Conservation (phyloP, 1,140 invertebrate genomes). For the Nymphalis io region DNA sequence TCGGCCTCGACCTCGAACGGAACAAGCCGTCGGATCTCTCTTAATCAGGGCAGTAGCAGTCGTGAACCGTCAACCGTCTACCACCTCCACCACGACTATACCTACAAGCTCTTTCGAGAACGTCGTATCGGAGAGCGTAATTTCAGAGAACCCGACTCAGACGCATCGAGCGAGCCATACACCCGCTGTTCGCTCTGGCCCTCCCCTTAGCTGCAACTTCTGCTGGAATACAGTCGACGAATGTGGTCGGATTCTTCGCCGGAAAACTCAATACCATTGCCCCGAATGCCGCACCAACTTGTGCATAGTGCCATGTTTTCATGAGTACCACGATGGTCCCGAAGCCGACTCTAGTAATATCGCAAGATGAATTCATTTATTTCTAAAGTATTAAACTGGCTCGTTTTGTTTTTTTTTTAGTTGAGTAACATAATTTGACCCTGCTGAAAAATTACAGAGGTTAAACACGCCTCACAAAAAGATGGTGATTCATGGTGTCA, state of each 20-base stretch:
- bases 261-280: conserved; percentile 94
- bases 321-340: conserved; percentile 87
- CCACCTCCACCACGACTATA: conserved; percentile 33
- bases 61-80: conserved; percentile 52
- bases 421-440: neutral
- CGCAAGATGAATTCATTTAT: conserved; percentile 54
- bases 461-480: neutral
- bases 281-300: conserved; percentile 92
- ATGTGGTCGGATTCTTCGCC: conserved; percentile 88
- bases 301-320: conserved; percentile 93
- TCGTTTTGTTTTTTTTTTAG: neutral
- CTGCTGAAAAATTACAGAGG: neutral
- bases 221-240: conserved; percentile 93
- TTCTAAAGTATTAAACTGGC: neutral
- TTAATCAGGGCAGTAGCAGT: conserved; percentile 57
- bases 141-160: conserved; percentile 24
- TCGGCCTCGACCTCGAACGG: conserved; percentile 42
- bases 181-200: conserved; percentile 88
- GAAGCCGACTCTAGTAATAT: conserved; percentile 49
- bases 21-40: conserved; percentile 57
- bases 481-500: neutral
- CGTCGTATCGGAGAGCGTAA: conserved; percentile 35
- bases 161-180: conserved; percentile 82
- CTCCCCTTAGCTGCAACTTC: conserved; percentile 91
- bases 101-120: conserved; percentile 40